Base-by-base conservation (phyloP, 2,888 invertebrate genomes). In the Hypomecis atomaria region DNA sequence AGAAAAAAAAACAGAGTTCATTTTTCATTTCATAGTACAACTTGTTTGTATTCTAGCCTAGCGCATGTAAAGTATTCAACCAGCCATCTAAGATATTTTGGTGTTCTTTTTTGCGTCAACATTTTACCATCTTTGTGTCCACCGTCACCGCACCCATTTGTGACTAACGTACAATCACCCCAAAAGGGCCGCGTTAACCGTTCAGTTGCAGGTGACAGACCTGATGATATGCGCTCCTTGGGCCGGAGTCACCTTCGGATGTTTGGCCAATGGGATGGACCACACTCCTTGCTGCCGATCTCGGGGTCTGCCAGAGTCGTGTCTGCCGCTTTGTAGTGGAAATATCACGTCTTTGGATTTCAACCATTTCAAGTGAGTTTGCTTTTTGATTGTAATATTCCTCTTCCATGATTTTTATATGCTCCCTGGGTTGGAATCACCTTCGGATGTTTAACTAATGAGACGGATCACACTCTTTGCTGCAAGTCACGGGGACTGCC, bases 201-300 rank as follows among this genome's bases (percentile, higher is more conserved):
- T 72, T 78, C 83, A 92, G 92, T 91, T 94, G 73, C 94, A 95
- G 90, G 94, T 96, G 69, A 96, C 97, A 49, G 97, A 97, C 83
- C 92, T 97, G 81, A 97, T 97, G 96, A 97, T 97, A 47, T 97
- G 97, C 86, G 97, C 97, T 0, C 97, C 97, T 0, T 97, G 97
- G 97, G 96, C 97, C 0, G 94, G 95, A 4, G 95, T 95, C 37
- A 96, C 97, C 0, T 97, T 97, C 83, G 94, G 95, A 8, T 97
- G 97, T 77, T 90, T 97, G 64, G 95, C 96, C 48, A 96, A 97
- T 72, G 95, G 96, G 0, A 94, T 96, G 78, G 97, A 97, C 88
- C 97, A 97, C 84, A 95, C 96, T 0, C 95, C 96, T 0, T 97
- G 97, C 86, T 97, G 97, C 80, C 93, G 94, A 36, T 94, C 95